phyloP scores from a whole-genome alignment of 2,113 vertebrate genomes.

The Heterocephalus glaber region DNA sequence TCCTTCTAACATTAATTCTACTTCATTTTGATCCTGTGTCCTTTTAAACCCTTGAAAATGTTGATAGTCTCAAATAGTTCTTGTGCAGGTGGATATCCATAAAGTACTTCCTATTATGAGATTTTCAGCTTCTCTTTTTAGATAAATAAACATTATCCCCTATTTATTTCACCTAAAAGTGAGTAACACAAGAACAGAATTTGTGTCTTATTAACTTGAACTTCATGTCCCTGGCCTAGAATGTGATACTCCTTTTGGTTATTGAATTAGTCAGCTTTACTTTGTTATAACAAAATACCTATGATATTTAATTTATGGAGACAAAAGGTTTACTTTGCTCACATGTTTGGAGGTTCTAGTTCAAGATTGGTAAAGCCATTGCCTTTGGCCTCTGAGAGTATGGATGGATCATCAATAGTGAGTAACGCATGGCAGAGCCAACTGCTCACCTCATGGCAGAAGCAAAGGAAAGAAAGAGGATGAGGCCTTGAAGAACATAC shows the following conservation, averaged over 20 bases:
- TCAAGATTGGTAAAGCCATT: not conserved
- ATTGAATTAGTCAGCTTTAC: not conserved
- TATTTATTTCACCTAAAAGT: not conserved
- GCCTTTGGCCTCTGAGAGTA: not conserved
- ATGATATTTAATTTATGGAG: not conserved
- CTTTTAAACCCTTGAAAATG: not conserved
- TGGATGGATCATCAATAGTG: no score
- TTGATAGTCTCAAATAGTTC: not conserved
- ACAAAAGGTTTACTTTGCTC: not conserved
- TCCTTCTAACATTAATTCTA: not conserved
- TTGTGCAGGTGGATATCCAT: not conserved
- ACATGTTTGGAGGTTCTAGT: not conserved
- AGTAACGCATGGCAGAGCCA: not conserved
- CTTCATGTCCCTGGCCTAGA: slow-evolving; percentile 6
- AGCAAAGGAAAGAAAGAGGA: not conserved
- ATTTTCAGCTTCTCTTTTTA: not conserved
- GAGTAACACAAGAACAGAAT: slow-evolving; percentile 1
- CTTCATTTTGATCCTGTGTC: not conserved
- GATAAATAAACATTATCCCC: not conserved
- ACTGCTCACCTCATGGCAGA: not conserved
- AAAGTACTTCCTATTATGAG: slow-evolving; percentile 5
- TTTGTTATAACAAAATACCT: not conserved
- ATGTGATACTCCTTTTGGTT: not conserved
- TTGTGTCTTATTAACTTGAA: not conserved
- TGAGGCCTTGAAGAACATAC: not conserved